Evolutionary conservation across 2,113 vertebrate genomes (phyloP).

Genomic region (Nanorana parkeri): DNA sequence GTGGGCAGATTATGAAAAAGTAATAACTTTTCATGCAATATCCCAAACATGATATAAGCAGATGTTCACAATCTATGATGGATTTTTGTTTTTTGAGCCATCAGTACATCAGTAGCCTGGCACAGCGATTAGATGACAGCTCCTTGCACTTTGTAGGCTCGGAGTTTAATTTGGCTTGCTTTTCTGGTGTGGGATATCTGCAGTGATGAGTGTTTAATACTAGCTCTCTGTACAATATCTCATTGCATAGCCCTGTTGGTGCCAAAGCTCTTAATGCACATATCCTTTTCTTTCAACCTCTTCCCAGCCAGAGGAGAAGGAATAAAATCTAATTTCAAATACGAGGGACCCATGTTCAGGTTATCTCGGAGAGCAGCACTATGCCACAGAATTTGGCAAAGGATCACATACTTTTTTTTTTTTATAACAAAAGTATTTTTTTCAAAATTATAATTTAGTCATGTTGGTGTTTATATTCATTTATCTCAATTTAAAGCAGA

Average conservation of each 20-base stretch:
- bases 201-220: conserved; percentile 55
- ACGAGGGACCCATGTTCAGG: background rate
- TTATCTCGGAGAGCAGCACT: background rate
- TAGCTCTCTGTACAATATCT: conserved; percentile 31
- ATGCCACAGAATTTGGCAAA: background rate
- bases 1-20: conserved; percentile 38
- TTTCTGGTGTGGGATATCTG: conserved; percentile 24
- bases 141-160: conserved; percentile 38
- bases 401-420: too few relatives aligned
- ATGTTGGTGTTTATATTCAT: too few relatives aligned
- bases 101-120: conserved; percentile 44
- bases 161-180: conserved; percentile 28
- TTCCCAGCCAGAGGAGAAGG: conserved; percentile 3
- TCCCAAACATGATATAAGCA: conserved; percentile 51
- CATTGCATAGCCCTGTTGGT: conserved; percentile 24
- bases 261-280: conserved; percentile 48
- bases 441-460: too few relatives aligned
- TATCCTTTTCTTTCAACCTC: conserved; percentile 34
- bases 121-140: conserved; percentile 29
- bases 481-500: too few relatives aligned
- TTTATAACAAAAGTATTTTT: too few relatives aligned
- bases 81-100: conserved; percentile 45
- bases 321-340: conserved; percentile 5
- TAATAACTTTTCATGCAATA: conserved; percentile 35
- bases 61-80: conserved; percentile 50